These are phyloP conservation scores for Sigmodon hispidus DNA, from an alignment of 2,113 vertebrate genomes.

Conservation along the genomic window DNA sequence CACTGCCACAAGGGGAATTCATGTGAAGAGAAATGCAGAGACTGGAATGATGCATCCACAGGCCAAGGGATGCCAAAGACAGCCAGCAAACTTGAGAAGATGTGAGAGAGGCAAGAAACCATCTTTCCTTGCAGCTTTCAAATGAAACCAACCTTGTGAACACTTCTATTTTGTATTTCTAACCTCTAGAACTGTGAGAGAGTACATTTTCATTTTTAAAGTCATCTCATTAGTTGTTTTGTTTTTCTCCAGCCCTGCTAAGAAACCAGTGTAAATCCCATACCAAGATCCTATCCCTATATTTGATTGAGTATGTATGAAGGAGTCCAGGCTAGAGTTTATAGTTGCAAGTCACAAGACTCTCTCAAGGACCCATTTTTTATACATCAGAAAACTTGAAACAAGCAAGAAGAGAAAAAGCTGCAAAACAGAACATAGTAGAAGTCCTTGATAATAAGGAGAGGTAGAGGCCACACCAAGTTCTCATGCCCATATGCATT, in stretches of 20 bases:
- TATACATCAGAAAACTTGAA: neutral
- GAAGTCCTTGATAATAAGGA: neutral
- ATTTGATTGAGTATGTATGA: neutral
- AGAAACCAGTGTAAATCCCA: neutral
- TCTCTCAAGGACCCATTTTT: neutral
- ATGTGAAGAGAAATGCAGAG: neutral
- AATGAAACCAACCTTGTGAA: neutral
- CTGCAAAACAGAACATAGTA: neutral
- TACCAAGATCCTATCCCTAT: neutral
- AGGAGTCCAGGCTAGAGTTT: neutral
- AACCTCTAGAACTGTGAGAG: neutral
- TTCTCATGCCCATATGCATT: neutral
- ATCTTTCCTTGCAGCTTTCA: neutral
- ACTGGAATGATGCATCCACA: neutral
- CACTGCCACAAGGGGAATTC: neutral
- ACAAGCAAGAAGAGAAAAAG: neutral
- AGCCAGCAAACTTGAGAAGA: neutral
- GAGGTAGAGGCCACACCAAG: neutral
- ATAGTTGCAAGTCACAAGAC: neutral
- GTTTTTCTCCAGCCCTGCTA: neutral
- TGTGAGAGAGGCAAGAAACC: neutral
- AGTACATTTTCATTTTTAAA: neutral
- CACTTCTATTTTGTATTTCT: neutral
- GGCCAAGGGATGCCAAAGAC: neutral
- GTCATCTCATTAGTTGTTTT: neutral